Evolutionary conservation across 2,113 vertebrate genomes (phyloP).

Genomic region (Pseudopodoces humilis): DNA sequence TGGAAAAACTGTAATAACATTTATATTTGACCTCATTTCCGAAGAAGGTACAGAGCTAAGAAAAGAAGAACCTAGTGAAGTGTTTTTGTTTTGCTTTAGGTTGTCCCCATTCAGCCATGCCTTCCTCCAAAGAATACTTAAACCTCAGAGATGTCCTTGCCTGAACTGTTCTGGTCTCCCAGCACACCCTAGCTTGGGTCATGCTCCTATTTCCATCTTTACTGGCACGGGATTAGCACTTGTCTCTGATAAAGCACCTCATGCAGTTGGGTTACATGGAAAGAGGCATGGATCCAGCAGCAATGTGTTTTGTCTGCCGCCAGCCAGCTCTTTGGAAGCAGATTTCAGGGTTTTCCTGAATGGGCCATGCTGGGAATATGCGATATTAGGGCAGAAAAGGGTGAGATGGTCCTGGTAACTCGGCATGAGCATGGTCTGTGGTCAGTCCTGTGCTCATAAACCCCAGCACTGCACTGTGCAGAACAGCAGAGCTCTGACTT

Average conservation of each 20-base stretch:
- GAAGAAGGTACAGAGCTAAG: neutral
- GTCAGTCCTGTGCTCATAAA: neutral
- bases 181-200: accelerated
- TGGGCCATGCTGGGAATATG: neutral
- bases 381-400: neutral
- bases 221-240: neutral
- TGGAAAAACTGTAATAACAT: neutral
- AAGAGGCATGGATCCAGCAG: neutral
- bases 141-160: neutral
- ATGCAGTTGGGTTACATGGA: neutral
- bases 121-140: neutral
- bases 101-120: neutral
- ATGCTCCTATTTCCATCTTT: neutral
- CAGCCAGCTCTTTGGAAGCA: neutral
- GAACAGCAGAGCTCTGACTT: neutral
- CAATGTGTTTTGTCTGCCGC: neutral
- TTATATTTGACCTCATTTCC: neutral
- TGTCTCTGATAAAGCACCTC: neutral
- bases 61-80: neutral
- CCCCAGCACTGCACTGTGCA: neutral
- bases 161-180: neutral
- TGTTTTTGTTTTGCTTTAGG: neutral
- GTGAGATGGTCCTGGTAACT: neutral
- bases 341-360: neutral
- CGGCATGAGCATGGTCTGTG: accelerated